These are phyloP conservation scores for Sula dactylatra DNA, from an alignment of 2,113 vertebrate genomes.

Conservation along the genomic window DNA sequence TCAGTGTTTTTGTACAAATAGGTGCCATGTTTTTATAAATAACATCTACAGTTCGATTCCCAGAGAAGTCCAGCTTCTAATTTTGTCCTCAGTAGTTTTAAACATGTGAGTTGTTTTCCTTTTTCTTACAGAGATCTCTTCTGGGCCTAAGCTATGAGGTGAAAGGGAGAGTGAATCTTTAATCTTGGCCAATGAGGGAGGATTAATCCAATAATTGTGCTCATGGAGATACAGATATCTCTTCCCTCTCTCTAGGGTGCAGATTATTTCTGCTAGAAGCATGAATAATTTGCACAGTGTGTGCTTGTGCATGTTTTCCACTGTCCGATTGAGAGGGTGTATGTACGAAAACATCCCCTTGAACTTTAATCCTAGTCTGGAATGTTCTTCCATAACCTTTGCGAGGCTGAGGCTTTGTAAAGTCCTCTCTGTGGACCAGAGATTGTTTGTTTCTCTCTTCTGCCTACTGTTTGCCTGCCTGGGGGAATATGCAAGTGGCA, in stretches of 20 bases:
- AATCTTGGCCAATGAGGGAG: conserved; percentile 51
- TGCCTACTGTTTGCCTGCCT: not conserved
- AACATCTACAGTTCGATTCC: not conserved
- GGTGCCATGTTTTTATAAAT: not conserved
- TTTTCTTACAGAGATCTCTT: not conserved
- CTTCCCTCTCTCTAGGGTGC: conserved; percentile 43
- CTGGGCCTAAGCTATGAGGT: not conserved
- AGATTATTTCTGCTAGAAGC: conserved; percentile 51
- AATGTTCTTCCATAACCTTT: conserved; percentile 4
- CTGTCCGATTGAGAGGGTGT: not conserved
- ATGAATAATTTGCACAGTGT: conserved; percentile 46
- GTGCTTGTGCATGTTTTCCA: conserved; percentile 39
- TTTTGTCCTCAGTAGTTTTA: not conserved
- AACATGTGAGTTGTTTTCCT: not conserved
- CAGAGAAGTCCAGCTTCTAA: not conserved
- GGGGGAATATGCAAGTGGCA: not conserved
- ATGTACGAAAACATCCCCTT: conserved; percentile 9
- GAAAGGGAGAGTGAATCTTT: conserved; percentile 31
- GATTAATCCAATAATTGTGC: conserved; percentile 60
- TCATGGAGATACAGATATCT: conserved; percentile 31
- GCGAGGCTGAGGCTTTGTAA: not conserved
- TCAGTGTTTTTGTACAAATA: not conserved
- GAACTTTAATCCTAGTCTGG: conserved; percentile 36
- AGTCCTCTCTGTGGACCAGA: not conserved
- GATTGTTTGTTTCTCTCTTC: not conserved